A percentile compares a stretch with the other conserved stretches of the same genome.
Evolutionary conservation across 2,113 vertebrate species (phyloP).

Genomic region (Crotalus tigris): DNA sequence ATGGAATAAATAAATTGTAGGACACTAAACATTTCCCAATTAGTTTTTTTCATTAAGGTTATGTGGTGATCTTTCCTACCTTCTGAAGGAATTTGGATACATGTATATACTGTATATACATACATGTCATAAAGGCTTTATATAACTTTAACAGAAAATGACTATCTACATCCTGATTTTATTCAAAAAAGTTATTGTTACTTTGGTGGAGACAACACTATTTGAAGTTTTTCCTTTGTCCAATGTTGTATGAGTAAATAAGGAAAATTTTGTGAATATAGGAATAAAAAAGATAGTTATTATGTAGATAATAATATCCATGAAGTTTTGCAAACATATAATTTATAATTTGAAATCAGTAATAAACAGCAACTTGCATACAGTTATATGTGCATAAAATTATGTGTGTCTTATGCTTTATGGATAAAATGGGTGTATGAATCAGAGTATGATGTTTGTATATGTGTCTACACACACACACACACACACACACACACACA

Average conservation of each 20-base stretch:
- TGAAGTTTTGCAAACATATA: not conserved
- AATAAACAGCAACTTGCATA: not conserved
- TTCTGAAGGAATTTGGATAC: not conserved
- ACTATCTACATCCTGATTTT: not conserved
- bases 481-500: not conserved
- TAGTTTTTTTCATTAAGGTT: not conserved
- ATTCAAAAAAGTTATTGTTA: not conserved
- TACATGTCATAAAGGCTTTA: not conserved
- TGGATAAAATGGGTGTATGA: not conserved
- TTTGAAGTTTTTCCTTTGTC: not conserved
- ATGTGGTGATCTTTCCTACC: not conserved
- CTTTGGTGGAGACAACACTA: too few relatives aligned
- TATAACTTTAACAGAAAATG: not conserved
- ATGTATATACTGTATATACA: not conserved
- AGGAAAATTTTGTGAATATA: not conserved
- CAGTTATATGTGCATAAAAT: not conserved
- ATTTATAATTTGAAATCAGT: not conserved
- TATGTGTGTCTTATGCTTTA: not conserved
- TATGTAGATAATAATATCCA: not conserved
- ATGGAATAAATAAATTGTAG: not conserved
- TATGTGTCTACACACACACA: not conserved
- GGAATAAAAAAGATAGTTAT: not conserved
- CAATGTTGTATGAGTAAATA: not conserved
- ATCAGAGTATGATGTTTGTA: not conserved
- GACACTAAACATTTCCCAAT: not conserved